Conservation (phyloP, 1,140 invertebrate genomes). For the Pseudomyrmex concolor region DNA sequence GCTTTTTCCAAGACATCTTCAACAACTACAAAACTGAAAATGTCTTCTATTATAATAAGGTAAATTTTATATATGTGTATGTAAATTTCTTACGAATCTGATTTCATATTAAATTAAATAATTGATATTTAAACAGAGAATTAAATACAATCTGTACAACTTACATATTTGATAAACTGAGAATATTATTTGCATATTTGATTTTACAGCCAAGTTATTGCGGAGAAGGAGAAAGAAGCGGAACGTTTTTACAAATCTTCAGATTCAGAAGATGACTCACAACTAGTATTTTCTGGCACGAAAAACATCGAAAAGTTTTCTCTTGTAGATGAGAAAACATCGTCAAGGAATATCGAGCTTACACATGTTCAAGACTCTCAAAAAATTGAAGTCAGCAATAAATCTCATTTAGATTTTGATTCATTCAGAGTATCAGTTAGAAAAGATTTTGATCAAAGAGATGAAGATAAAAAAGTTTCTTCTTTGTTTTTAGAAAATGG, state of each 20-base stretch:
- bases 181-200: conserved; percentile 32
- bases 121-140: neutral
- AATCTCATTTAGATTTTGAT: neutral
- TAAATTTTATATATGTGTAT: conserved; percentile 60
- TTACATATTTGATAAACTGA: neutral
- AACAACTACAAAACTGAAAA: conserved; percentile 80
- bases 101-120: neutral
- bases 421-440: neutral
- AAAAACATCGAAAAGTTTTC: neutral
- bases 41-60: conserved; percentile 79
- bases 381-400: conserved; percentile 52
- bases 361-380: conserved; percentile 58
- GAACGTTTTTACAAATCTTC: conserved; percentile 82
- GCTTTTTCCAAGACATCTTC: conserved; percentile 76
- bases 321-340: neutral
- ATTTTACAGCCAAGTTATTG: conserved; percentile 75
- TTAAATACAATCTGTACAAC: neutral
- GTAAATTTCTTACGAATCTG: neutral
- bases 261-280: conserved; percentile 79
- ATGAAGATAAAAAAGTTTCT: neutral
- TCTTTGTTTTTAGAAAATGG: neutral
- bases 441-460: neutral
- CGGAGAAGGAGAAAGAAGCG: conserved; percentile 82
- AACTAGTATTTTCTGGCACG: neutral
- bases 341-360: neutral